These are phyloP conservation scores for Steatornis caripensis DNA, from an alignment of 2,113 vertebrate genomes.

Conservation along the genomic window DNA sequence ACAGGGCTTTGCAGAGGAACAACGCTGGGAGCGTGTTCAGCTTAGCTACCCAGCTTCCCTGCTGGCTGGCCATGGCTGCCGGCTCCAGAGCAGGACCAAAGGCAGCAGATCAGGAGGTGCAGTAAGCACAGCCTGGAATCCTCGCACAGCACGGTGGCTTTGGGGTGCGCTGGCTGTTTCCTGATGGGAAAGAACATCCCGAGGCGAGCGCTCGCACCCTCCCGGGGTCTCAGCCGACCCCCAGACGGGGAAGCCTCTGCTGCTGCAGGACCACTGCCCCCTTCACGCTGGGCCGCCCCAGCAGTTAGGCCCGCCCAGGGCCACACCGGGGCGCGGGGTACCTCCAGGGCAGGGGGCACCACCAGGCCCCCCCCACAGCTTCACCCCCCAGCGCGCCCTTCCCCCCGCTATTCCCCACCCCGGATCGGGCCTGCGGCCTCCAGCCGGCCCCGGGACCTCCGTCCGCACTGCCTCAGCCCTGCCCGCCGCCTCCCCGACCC, in stretches of 20 bases:
- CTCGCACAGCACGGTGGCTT: neutral
- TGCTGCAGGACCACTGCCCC: neutral
- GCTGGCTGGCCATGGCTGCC: neutral
- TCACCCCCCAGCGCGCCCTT: too few species aligned
- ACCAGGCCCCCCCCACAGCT: too few species aligned
- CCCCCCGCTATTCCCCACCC: too few species aligned
- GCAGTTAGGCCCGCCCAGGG: too few species aligned
- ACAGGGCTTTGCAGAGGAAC: neutral
- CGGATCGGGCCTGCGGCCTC: too few species aligned
- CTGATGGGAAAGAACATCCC: neutral
- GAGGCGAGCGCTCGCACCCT: neutral
- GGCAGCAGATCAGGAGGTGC: neutral
- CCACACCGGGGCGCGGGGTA: too few species aligned
- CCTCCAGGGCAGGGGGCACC: too few species aligned
- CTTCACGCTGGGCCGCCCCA: accelerated
- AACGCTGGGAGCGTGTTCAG: accelerated
- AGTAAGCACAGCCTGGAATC: neutral
- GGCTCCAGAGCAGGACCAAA: accelerated
- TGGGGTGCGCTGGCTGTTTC: neutral
- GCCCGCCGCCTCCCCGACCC: neutral
- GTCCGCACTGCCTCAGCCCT: too few species aligned
- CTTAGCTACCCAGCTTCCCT: neutral
- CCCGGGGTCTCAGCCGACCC: neutral
- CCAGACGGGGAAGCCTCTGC: neutral
- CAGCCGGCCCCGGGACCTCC: too few species aligned